A percentile compares a stretch with the other conserved stretches of the same genome.
Evolutionary conservation across 2,888 invertebrate species (phyloP).

Genomic region (Eilema depressum): DNA sequence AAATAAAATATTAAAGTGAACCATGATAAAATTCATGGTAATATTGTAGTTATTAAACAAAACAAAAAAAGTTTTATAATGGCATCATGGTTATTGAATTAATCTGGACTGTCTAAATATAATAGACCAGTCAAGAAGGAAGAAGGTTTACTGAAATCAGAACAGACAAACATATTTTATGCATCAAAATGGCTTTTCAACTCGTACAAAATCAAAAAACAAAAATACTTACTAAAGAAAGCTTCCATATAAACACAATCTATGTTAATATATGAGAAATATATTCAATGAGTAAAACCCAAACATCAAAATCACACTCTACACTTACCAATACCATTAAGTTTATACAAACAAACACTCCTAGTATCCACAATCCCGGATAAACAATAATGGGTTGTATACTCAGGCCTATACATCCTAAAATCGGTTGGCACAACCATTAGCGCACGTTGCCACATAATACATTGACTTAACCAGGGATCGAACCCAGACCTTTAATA

Average conservation of each 20-base stretch:
- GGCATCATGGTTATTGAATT: conserved; percentile 76
- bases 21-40: conserved; percentile 7
- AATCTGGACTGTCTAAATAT: conserved; percentile 23
- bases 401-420: background rate
- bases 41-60: conserved; percentile 13
- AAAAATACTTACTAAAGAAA: background rate
- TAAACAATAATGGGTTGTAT: background rate
- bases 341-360: background rate
- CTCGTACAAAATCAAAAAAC: background rate
- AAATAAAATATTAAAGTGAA: conserved; percentile 19
- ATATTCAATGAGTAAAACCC: background rate
- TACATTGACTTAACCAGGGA: background rate
- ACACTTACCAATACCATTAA: background rate
- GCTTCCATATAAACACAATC: conserved; percentile 12
- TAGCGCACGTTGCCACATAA: background rate
- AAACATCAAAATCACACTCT: background rate
- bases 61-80: conserved; percentile 61
- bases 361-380: background rate
- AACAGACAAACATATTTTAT: conserved; percentile 50
- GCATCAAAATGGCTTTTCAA: conserved; percentile 36
- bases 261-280: background rate
- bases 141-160: conserved; percentile 64
- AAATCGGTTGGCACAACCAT: background rate
- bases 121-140: conserved; percentile 8
- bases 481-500: background rate